Conservation (phyloP, 2,113 vertebrate species). For the Platysteira castanea region DNA sequence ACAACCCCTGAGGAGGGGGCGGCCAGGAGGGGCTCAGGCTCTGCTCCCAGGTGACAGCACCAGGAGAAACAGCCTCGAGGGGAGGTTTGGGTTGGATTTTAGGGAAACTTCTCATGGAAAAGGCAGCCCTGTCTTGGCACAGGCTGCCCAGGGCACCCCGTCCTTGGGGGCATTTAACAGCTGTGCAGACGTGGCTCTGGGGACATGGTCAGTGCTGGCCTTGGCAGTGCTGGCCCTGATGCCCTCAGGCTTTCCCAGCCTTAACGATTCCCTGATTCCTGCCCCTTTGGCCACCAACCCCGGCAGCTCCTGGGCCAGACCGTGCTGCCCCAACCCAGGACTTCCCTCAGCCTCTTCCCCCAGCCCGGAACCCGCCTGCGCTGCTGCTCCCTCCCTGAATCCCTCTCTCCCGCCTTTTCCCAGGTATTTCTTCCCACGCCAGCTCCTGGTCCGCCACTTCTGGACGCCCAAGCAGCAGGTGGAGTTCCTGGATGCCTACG, state of each 20-base stretch:
- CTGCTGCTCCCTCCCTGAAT: rapidly evolving
- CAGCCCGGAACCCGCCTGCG: rapidly evolving
- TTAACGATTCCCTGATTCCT: not conserved
- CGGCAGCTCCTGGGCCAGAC: rapidly evolving
- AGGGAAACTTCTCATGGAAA: not conserved
- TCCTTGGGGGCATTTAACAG: not conserved
- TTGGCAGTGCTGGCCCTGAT: not conserved
- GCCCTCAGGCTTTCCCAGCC: not conserved
- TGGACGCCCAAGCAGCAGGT: conserved; percentile 86
- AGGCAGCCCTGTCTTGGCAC: too few species aligned
- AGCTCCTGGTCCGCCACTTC: conserved; percentile 88
- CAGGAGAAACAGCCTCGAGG: too few species aligned
- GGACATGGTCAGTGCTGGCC: not conserved
- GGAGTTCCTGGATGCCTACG: conserved; percentile 80
- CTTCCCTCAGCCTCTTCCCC: not conserved
- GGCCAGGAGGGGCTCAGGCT: too few species aligned
- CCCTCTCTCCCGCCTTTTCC: not conserved
- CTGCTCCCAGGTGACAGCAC: too few species aligned
- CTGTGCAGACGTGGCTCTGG: not conserved
- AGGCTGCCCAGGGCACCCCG: too few species aligned
- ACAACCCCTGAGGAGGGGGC: too few species aligned
- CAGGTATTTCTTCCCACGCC: conserved; percentile 92
- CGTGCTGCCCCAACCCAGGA: rapidly evolving
- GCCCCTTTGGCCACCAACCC: rapidly evolving
- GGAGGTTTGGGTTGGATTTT: not conserved